Conservation (phyloP, 2,888 invertebrate species). For the Punctoribates punctum region DNA sequence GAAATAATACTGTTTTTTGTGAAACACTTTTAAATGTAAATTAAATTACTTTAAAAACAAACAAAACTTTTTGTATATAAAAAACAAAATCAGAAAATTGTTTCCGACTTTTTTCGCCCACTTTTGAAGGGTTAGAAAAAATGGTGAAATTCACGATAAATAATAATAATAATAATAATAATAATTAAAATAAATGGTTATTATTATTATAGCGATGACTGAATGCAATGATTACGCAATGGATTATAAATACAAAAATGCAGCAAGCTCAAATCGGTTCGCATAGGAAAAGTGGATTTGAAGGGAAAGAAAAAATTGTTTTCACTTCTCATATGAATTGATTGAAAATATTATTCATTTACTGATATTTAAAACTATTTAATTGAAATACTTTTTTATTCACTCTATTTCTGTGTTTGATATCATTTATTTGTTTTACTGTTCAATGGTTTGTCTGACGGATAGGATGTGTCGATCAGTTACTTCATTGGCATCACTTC, state of each 20-base stretch:
- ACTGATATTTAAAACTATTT: no score
- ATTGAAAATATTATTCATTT: no score
- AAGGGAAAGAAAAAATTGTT: no score
- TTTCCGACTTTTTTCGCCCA: neutral
- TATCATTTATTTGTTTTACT: neutral
- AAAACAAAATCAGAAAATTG: neutral
- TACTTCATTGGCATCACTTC: slow-evolving; percentile 7
- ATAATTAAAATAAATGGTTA: neutral
- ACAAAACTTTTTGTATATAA: neutral
- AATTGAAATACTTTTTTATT: no score
- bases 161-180: no score
- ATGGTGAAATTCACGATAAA: neutral
- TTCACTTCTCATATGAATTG: no score
- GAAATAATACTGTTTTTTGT: no score
- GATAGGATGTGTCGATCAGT: slow-evolving; percentile 23
- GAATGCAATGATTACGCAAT: neutral
- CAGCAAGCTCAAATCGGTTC: no score
- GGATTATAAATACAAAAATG: neutral
- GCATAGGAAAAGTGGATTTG: no score
- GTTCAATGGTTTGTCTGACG: neutral
- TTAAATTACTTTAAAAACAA: no score
- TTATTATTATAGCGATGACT: neutral
- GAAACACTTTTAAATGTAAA: no score
- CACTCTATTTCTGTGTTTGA: no score
- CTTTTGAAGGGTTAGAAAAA: neutral